Base-by-base conservation (phyloP, 64 coral and sea anemone species). In the Pocillopora verrucosa region DNA sequence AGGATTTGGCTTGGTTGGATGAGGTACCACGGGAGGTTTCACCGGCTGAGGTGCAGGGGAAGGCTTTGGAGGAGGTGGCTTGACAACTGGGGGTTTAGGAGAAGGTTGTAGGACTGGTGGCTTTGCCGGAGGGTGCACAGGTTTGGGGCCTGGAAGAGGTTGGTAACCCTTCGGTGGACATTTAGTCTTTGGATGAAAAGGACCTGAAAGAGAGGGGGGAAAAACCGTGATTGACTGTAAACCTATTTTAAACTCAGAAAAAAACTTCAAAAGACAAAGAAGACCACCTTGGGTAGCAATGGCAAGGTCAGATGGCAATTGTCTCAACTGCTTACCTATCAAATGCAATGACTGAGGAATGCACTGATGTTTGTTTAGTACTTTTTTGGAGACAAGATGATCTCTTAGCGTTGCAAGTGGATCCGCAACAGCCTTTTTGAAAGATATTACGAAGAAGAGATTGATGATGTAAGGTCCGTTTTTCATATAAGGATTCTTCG, bases 321-420 rank as follows among this genome's bases (percentile, higher is more conserved):
- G 24, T 16, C 22, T n/a, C n/a, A 10, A 70, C 4, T 30, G 22
- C 61, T 80, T 93, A 97, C 95, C 95, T 78, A 97, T 85, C 86
- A 94, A 84, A 62, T 83, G 58, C 36, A 97, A 35, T 70, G 91
- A 86, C 24, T 93, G 89, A 36, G 79, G 67, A 70, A 93, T 87
- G 14, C 93, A 78, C n/a, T 85, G 82, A 57, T 65, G 63, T 16
- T 72, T 70, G 7, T 58, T 37, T 12, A 85, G 16, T 4, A 13
- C 57, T 68, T 85, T 85, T 63, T 85, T 85, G 74, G 78, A 82
- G 1, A 82, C 72, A 14, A 93, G 79, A 59, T 78, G 65, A 25
- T 97, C 95, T 69, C 95, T 80, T 36, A 97, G 58, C 14, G 91
- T 87, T 19, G 95, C 91, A 10, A 97, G 56, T 16, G 95, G 95